Evolutionary conservation across 2,113 vertebrate genomes (phyloP).

Genomic region (Mus spicilegus): DNA sequence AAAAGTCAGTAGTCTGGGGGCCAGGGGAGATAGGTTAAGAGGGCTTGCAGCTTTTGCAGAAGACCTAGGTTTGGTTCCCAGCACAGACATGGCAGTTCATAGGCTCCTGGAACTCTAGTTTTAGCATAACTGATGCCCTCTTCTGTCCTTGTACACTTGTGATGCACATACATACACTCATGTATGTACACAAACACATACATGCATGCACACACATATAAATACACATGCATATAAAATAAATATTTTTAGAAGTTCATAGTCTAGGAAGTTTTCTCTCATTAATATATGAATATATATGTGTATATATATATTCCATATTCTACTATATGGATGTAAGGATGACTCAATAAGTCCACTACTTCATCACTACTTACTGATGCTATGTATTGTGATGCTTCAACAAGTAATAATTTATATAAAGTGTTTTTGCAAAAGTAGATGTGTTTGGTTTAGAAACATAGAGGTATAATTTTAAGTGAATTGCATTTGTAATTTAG

Average conservation of each 20-base stretch:
- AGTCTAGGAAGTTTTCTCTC: conserved; percentile 8
- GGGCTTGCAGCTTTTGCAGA: background rate
- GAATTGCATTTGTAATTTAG: conserved; percentile 2
- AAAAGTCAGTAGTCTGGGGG: background rate
- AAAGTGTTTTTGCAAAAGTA: conserved; percentile 1
- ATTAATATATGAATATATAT: background rate
- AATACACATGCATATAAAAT: background rate
- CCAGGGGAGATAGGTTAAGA: background rate
- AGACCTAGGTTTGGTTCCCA: background rate
- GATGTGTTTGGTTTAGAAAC: background rate
- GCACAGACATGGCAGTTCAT: background rate
- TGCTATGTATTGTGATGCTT: conserved; percentile 1
- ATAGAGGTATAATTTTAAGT: background rate
- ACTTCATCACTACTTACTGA: background rate
- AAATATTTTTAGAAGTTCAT: background rate
- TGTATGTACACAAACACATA: background rate
- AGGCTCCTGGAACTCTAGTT: background rate
- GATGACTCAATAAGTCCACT: background rate
- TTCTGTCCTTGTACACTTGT: background rate
- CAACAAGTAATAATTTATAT: conserved; percentile 13
- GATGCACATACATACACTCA: background rate
- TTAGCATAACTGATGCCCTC: background rate
- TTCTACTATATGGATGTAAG: background rate
- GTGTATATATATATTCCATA: background rate
- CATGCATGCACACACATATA: background rate